These are phyloP conservation scores for Syngnathoides biaculeatus DNA, from an alignment of 2,113 vertebrate species.

Conservation along the genomic window DNA sequence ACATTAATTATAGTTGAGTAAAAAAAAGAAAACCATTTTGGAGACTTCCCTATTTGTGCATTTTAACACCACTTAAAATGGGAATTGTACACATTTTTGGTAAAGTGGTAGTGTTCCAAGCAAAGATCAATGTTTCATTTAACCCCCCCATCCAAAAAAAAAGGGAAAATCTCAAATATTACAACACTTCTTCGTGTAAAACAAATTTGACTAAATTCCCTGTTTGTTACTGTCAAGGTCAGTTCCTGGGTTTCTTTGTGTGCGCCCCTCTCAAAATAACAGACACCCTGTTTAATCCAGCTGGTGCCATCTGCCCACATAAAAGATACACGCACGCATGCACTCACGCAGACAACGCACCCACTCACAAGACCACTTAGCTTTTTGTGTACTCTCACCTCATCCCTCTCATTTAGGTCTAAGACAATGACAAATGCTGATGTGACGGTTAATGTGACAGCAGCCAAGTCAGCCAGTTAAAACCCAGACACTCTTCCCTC, in stretches of 20 bases:
- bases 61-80: neutral
- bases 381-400: conserved; percentile 27
- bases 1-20: too few species aligned
- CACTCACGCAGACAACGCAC: conserved; percentile 21
- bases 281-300: conserved; percentile 56
- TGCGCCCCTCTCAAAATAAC: conserved; percentile 29
- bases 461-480: conserved; percentile 30
- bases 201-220: neutral
- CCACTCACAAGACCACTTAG: conserved; percentile 10
- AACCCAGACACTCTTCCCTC: conserved; percentile 13
- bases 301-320: conserved; percentile 53
- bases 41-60: neutral
- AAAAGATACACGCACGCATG: conserved; percentile 14
- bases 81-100: neutral
- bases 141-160: too few species aligned
- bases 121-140: neutral
- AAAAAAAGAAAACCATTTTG: neutral
- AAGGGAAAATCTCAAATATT: neutral
- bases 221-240: conserved; percentile 27
- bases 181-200: neutral
- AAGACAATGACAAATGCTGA: conserved; percentile 47
- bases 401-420: conserved; percentile 10
- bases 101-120: neutral
- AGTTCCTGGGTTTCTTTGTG: conserved; percentile 42
- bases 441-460: conserved; percentile 41